Evolutionary conservation across 2,888 invertebrate species (phyloP).

Genomic region (Argyresthia goedartella): DNA sequence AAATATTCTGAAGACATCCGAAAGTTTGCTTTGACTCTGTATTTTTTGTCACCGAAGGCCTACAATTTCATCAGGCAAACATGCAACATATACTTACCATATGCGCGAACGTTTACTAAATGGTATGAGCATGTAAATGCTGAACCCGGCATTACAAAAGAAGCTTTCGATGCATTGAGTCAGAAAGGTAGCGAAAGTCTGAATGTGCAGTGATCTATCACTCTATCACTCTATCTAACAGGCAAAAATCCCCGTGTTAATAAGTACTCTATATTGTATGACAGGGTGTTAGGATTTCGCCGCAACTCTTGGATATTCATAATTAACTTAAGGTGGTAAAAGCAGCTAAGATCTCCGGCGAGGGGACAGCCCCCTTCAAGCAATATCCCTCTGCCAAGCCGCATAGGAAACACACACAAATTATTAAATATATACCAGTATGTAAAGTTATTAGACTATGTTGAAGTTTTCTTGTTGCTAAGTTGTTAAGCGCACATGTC

Average conservation of each 20-base stretch:
- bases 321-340: too few species aligned
- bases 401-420: background rate
- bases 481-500: too few species aligned
- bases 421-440: conserved; percentile 3
- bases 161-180: conserved; percentile 5
- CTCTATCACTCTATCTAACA: conserved; percentile 11
- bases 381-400: too few species aligned
- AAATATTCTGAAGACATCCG: background rate
- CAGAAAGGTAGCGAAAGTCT: background rate
- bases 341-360: conserved; percentile 1
- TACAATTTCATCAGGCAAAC: conserved; percentile 10
- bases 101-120: conserved; percentile 9
- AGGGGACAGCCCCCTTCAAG: too few species aligned
- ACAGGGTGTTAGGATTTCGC: too few species aligned
- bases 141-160: conserved; percentile 5
- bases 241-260: too few species aligned
- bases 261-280: too few species aligned
- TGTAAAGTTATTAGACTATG: conserved; percentile 9
- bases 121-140: conserved; percentile 8
- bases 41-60: conserved; percentile 10
- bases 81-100: conserved; percentile 11
- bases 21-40: conserved; percentile 7
- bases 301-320: too few species aligned
- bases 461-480: conserved; percentile 10
- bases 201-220: conserved; percentile 11